These are phyloP conservation scores for Xestia ashworthii DNA, from an alignment of 2,888 invertebrate species.

Conservation along the genomic window DNA sequence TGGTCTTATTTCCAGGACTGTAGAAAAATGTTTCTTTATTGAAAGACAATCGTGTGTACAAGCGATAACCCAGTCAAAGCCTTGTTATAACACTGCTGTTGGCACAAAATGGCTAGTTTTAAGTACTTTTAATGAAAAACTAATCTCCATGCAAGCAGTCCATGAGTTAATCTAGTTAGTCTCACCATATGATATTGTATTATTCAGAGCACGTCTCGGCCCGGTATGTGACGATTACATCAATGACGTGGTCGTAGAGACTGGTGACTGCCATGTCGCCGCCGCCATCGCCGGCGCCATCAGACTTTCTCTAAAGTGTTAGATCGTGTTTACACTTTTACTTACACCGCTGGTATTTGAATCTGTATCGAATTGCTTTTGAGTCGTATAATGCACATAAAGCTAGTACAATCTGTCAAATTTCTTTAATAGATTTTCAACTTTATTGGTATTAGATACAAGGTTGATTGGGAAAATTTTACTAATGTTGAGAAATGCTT, in stretches of 20 bases:
- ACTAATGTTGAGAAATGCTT: slow-evolving; percentile 2
- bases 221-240: slow-evolving; percentile 55
- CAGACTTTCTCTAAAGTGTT: slow-evolving; percentile 49
- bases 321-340: slow-evolving; percentile 53
- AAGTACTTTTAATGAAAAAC: neutral
- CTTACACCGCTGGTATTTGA: slow-evolving; percentile 20
- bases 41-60: neutral
- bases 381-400: neutral
- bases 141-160: slow-evolving; percentile 8
- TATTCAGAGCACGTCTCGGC: slow-evolving; percentile 42
- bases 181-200: slow-evolving; percentile 27
- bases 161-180: slow-evolving; percentile 17
- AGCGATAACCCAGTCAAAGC: neutral
- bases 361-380: slow-evolving; percentile 20
- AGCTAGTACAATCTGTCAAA: no score
- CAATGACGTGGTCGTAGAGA: slow-evolving; percentile 35
- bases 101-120: neutral
- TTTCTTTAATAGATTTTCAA: no score
- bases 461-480: no score
- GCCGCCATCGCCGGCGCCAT: slow-evolving; percentile 31
- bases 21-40: neutral
- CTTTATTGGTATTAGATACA: no score
- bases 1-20: no score
- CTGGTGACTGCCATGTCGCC: neutral
- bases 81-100: neutral